Evolutionary conservation across 2,113 vertebrate species (phyloP), one percentile per base, ranked within the genome.

Genomic region (Crotalus viridis): DNA sequence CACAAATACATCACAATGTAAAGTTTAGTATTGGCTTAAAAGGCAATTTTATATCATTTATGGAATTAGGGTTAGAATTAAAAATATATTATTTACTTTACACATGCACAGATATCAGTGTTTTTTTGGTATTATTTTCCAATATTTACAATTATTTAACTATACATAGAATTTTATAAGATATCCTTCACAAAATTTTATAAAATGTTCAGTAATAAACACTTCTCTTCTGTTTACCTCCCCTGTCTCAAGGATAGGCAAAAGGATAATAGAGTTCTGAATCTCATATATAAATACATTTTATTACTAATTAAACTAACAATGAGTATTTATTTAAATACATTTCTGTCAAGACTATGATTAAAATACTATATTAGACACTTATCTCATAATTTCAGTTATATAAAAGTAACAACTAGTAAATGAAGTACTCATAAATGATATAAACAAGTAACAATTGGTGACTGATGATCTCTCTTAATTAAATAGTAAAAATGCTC

Each of bases 221-320:
- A 6, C 4, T 91, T 89, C 2, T 24, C 21, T 85, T 91, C 46
- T 89, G 13, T 56, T 91, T 64, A 43, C 39, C 55, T 89, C 0
- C 19, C 10, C 48, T 17, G 5, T 13, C 26, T 1, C 12, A n/a
- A 59, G 10, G 81, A 69, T 43, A 92, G 22, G 43, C 15, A 74
- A 92, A 92, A 59, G 88, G 54, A 59, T 85, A n/a, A 57, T 22
- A 46, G 69, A 89, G 85, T 61, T 89, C 43, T 87, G 51, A 48
- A n/a, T 15, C 91, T 95, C 94, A 43, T 24, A 12, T 52, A 90
- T 3, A 3, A 85, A 85, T 22, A 17, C 69, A 43, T 89, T 85
- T 90, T 91, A 92, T 96, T 95, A 94, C 91, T 51, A 51, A 94
- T 91, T 88, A 86, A 95, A 95, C 33, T 95, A 95, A 94, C 48